Percentiles rank a stretch among this genome's conserved stretches.
phyloP scores from a whole-genome alignment of 2,113 vertebrate genomes.

The Microtus oregoni region DNA sequence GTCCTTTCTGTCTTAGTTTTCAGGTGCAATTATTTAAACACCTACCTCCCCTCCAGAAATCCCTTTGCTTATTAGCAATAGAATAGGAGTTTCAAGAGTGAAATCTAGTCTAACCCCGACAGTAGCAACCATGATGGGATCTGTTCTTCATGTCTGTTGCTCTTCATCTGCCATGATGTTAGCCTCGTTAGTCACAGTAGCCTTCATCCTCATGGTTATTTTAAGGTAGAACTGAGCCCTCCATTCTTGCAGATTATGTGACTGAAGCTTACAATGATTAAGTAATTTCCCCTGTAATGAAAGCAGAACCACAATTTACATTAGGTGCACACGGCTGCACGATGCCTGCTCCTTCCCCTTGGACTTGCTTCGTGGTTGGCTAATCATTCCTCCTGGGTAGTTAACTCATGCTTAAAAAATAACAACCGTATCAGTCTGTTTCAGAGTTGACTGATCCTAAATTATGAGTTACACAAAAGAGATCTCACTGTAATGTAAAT shows the following conservation, averaged over 20 bases:
- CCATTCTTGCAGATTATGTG: neutral
- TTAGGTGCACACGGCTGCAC: neutral
- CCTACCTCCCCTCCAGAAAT: neutral
- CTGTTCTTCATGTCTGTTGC: neutral
- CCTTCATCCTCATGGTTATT: neutral
- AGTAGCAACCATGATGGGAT: neutral
- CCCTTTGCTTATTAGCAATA: neutral
- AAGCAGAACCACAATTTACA: neutral
- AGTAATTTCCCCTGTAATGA: neutral
- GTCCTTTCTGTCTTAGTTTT: neutral
- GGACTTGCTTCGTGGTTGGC: constrained; percentile 8
- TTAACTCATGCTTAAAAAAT: constrained; percentile 55
- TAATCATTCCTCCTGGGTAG: neutral
- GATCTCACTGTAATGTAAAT: constrained; percentile 1
- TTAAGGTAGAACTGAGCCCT: neutral
- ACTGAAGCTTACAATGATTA: neutral
- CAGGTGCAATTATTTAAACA: neutral
- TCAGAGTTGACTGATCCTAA: constrained; percentile 54
- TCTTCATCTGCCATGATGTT: neutral
- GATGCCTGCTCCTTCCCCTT: neutral
- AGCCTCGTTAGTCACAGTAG: neutral
- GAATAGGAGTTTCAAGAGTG: neutral
- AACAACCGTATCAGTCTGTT: neutral
- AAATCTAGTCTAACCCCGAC: neutral
- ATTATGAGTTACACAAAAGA: constrained; percentile 18